Evolutionary conservation across 2,797 vertebrate genomes (phyloP).

Genomic region (Anomalospiza imberbis): DNA sequence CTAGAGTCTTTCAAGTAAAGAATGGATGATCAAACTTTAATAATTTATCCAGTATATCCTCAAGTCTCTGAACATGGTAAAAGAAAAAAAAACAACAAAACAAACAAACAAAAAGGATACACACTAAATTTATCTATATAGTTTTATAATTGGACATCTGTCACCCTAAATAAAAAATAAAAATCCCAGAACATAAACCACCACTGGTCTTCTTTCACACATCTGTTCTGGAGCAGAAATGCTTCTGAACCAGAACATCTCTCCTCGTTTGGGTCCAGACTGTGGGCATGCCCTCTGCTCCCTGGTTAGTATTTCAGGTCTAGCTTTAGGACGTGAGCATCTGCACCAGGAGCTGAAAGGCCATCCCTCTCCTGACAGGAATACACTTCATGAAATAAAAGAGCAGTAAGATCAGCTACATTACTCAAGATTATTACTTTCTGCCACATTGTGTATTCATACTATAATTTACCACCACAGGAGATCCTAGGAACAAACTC

Average conservation of each 20-base stretch:
- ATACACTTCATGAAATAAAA: conserved; percentile 18
- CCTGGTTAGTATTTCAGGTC: not conserved
- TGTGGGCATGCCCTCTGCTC: not conserved
- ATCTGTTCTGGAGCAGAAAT: not conserved
- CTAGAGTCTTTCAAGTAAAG: not conserved
- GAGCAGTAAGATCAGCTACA: conserved; percentile 41
- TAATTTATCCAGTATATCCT: not conserved
- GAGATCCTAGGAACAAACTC: not conserved
- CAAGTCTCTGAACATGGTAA: not conserved
- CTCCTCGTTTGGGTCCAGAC: not conserved
- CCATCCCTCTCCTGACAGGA: conserved; percentile 1
- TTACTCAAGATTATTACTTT: conserved; percentile 61
- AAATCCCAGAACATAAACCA: not conserved
- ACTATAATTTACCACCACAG: conserved; percentile 49
- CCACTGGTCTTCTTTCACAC: not conserved
- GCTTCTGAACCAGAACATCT: too few species aligned
- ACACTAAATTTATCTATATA: not conserved
- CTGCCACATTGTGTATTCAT: conserved; percentile 41
- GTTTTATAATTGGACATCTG: not conserved
- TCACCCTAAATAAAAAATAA: not conserved
- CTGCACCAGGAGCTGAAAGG: conserved; percentile 9
- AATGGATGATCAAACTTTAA: not conserved
- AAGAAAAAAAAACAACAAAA: too few species aligned
- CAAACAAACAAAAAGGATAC: too few species aligned
- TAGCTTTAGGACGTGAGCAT: not conserved